Conservation (phyloP, 2,113 vertebrate species). For the Marmota flaviventris region DNA sequence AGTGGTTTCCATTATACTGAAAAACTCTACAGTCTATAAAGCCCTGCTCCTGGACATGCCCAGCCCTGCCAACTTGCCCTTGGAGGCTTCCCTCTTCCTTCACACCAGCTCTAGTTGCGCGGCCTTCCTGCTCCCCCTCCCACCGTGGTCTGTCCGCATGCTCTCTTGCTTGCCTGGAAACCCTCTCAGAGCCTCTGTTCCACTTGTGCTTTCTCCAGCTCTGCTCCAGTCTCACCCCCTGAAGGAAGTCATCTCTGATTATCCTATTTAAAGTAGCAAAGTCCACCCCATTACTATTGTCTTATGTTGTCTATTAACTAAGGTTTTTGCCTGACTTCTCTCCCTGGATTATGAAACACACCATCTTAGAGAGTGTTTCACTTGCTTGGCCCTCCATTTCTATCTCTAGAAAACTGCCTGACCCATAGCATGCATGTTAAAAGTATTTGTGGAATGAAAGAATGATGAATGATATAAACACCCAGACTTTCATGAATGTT, state of each 20-base stretch:
- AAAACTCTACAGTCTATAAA: background rate
- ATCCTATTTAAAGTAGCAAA: background rate
- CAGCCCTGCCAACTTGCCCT: too few species aligned
- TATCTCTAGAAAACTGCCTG: background rate
- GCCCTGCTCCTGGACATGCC: too few species aligned
- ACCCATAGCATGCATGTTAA: background rate
- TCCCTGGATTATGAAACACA: too few species aligned
- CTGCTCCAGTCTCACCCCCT: background rate
- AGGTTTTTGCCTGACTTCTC: background rate
- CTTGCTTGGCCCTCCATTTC: background rate
- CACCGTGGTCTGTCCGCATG: accelerated
- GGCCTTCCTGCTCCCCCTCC: background rate
- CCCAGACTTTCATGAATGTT: background rate
- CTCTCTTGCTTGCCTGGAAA: background rate
- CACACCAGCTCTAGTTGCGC: background rate
- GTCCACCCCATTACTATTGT: background rate
- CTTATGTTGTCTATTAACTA: background rate
- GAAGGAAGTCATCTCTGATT: background rate
- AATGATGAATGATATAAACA: background rate
- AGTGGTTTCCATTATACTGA: background rate
- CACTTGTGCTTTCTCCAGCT: background rate
- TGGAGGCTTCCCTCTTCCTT: background rate
- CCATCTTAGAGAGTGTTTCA: background rate
- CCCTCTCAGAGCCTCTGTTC: accelerated
- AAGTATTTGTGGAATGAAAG: background rate